Conservation (phyloP, 23 tunicate genomes). For the Clavelina lepadiformis region DNA sequence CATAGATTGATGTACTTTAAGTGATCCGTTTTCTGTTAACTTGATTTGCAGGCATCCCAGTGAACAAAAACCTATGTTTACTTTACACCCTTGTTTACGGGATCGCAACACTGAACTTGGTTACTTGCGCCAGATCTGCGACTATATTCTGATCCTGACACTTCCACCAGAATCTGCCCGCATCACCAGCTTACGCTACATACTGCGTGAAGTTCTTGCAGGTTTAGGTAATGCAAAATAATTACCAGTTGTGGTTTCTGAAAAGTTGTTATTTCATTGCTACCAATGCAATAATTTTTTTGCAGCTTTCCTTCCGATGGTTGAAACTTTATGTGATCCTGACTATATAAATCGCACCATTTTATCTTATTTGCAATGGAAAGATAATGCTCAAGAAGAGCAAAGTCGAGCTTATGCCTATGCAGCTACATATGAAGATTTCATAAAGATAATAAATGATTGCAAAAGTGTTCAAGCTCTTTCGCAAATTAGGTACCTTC, state of each 20-base stretch:
- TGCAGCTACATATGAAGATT: slow-evolving; percentile 93
- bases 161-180: slow-evolving; percentile 52
- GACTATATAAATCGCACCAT: slow-evolving; percentile 77
- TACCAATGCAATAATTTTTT: not conserved
- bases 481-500: slow-evolving; percentile 65
- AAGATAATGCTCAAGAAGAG: slow-evolving; percentile 48
- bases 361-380: slow-evolving; percentile 33
- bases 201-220: slow-evolving; percentile 78
- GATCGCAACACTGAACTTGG: slow-evolving; percentile 55
- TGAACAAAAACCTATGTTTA: slow-evolving; percentile 48
- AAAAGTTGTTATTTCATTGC: not conserved
- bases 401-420: slow-evolving; percentile 70
- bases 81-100: slow-evolving; percentile 67
- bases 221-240: slow-evolving; percentile 81
- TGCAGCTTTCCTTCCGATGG: slow-evolving; percentile 49
- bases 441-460: slow-evolving; percentile 73
- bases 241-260: not conserved
- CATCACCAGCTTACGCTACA: slow-evolving; percentile 59
- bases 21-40: too few relatives aligned
- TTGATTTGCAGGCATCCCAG: slow-evolving; percentile 3
- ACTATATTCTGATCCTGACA: slow-evolving; percentile 63
- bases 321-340: slow-evolving; percentile 69
- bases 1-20: too few relatives aligned
- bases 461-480: slow-evolving; percentile 49
- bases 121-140: slow-evolving; percentile 61